Percentiles rank a stretch among this genome's conserved stretches.
Evolutionary conservation across 2,888 invertebrate species (phyloP).

Genomic region (Cephus pygmeus): DNA sequence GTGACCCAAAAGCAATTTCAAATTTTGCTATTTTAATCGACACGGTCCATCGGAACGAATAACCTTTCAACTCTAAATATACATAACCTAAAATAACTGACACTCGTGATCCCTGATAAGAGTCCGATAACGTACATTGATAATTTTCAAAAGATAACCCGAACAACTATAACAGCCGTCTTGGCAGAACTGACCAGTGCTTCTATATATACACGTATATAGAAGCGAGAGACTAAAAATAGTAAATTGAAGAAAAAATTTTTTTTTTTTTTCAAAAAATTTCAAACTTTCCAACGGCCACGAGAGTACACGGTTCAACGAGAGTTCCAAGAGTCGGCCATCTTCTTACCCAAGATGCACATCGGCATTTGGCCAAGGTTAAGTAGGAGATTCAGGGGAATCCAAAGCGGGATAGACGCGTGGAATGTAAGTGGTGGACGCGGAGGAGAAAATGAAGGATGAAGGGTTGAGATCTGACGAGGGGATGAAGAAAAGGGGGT

Average conservation of each 20-base stretch:
- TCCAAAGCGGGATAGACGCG: background rate
- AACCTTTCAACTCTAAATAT: background rate
- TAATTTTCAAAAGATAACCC: background rate
- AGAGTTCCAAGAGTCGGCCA: background rate
- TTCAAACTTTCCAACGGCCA: background rate
- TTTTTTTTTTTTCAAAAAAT: background rate
- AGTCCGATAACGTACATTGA: background rate
- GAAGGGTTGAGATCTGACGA: background rate
- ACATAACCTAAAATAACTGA: background rate
- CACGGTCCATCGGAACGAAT: background rate
- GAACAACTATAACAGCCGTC: too few species aligned
- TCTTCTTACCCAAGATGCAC: background rate
- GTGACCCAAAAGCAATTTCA: background rate
- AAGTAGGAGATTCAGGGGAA: background rate
- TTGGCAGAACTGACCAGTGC: background rate
- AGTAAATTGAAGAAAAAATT: background rate
- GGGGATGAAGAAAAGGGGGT: slow-evolving; percentile 30
- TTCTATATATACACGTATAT: too few species aligned
- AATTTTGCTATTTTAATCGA: background rate
- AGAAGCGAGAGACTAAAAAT: background rate
- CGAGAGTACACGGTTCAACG: too few species aligned
- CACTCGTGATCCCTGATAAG: background rate
- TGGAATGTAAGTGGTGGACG: background rate
- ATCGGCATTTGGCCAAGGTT: background rate
- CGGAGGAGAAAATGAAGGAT: background rate